Conservation (phyloP, 2,113 vertebrate genomes). For the Petrocephalus zakoni region DNA sequence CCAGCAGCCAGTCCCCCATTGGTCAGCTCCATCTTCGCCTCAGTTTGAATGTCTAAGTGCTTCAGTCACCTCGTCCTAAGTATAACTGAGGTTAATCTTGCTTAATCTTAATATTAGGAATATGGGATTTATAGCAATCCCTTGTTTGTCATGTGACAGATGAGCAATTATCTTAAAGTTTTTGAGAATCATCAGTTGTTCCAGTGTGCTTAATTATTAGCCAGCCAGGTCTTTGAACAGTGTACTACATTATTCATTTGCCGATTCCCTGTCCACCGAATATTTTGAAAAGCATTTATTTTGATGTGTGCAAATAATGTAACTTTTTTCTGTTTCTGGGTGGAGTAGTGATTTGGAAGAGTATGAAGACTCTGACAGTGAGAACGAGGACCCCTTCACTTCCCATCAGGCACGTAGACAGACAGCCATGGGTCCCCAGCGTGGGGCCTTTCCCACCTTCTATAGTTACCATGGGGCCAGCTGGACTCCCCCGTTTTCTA, state of each 20-base stretch:
- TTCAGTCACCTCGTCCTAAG: neutral
- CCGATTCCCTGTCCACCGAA: neutral
- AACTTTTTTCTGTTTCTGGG: slow-evolving; percentile 28
- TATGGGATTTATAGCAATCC: no score
- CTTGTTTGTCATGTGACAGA: no score
- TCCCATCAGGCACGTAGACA: slow-evolving; percentile 88
- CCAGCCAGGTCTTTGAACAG: neutral
- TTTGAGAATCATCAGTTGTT: no score
- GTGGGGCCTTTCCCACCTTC: slow-evolving; percentile 66
- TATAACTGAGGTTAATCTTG: neutral
- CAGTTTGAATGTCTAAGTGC: neutral
- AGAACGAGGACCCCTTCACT: slow-evolving; percentile 87
- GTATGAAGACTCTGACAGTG: slow-evolving; percentile 78
- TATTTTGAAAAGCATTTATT: neutral
- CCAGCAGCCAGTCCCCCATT: neutral
- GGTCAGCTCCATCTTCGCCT: no score
- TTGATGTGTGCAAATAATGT: neutral
- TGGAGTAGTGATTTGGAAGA: slow-evolving; percentile 69
- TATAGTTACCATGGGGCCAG: slow-evolving; percentile 72
- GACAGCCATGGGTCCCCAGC: slow-evolving; percentile 66
- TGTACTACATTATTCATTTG: no score
- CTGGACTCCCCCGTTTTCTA: slow-evolving; percentile 69
- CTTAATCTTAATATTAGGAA: no score
- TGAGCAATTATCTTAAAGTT: no score
- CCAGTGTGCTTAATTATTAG: no score